Conservation (phyloP, 53 echinoderm and acorn worm species). For the Apostichopus leukothele region DNA sequence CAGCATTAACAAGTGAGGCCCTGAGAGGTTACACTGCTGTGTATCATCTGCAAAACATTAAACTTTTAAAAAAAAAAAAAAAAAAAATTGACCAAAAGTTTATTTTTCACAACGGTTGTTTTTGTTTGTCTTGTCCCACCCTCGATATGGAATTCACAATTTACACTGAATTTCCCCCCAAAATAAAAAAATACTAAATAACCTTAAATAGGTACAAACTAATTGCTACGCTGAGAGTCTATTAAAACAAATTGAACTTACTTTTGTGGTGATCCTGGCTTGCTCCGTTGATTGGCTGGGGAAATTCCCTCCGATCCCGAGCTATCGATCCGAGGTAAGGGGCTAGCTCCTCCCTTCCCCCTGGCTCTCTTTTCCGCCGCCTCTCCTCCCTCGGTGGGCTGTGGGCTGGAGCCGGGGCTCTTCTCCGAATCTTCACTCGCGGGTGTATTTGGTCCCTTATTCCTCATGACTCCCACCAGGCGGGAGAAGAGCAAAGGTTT, state of each 20-base stretch:
- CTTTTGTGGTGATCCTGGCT: constrained; percentile 76
- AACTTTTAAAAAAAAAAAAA: too few relatives aligned
- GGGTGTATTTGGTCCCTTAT: constrained; percentile 22
- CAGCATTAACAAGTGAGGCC: too few relatives aligned
- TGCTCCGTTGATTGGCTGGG: constrained; percentile 59
- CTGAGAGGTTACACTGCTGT: too few relatives aligned
- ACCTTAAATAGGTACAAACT: too few relatives aligned
- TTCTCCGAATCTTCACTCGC: constrained; percentile 1
- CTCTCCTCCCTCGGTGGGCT: constrained; percentile 37
- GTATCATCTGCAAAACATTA: too few relatives aligned
- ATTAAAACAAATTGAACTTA: constrained; percentile 42
- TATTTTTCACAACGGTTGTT: too few relatives aligned
- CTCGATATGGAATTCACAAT: too few relatives aligned
- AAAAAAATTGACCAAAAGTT: too few relatives aligned
- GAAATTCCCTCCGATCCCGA: constrained; percentile 89
- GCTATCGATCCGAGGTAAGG: constrained; percentile 90
- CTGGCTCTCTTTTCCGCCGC: constrained; percentile 47
- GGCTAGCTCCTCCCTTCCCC: constrained; percentile 25
- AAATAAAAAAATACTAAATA: too few relatives aligned
- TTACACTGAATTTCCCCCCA: too few relatives aligned
- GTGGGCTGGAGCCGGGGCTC: constrained; percentile 35
- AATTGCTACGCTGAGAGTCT: background rate
- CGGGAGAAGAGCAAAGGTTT: constrained; percentile 79
- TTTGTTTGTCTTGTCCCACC: too few relatives aligned
- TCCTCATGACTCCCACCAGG: constrained; percentile 77